Evolutionary conservation across 2,888 invertebrate genomes (phyloP).

Genomic region (Cacoxenus indagator): DNA sequence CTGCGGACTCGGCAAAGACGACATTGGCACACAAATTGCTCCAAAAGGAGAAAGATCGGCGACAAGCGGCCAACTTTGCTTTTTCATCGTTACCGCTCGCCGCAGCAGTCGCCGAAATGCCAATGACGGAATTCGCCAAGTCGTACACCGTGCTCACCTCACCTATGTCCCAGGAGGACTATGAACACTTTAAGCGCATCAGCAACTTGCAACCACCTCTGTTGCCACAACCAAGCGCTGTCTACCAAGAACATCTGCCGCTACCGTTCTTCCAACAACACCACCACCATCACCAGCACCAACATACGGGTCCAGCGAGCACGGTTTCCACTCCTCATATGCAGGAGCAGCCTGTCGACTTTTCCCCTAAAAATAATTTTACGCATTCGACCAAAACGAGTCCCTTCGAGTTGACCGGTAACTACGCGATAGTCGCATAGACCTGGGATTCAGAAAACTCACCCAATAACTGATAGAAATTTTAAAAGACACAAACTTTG

Average conservation of each 20-base stretch:
- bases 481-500: constrained; percentile 42
- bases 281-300: constrained; percentile 34
- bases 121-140: constrained; percentile 37
- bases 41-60: constrained; percentile 61
- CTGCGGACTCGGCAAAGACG: constrained; percentile 61
- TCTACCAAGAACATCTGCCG: constrained; percentile 43
- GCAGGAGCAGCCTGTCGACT: constrained; percentile 70
- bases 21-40: constrained; percentile 65
- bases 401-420: constrained; percentile 69
- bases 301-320: not conserved
- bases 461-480: not conserved
- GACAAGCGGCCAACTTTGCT: constrained; percentile 36
- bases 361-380: constrained; percentile 70
- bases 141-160: constrained; percentile 58
- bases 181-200: constrained; percentile 64
- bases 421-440: constrained; percentile 68
- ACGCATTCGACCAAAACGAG: constrained; percentile 69
- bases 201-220: constrained; percentile 65
- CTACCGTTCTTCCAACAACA: constrained; percentile 50
- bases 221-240: constrained; percentile 35
- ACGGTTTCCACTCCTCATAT: constrained; percentile 28
- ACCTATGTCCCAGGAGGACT: constrained; percentile 58
- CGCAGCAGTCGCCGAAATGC: constrained; percentile 22
- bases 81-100: not conserved
- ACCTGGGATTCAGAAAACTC: not conserved